Evolutionary conservation across 2,797 vertebrate species (phyloP).

Genomic region (Pachyuromys duprasi): DNA sequence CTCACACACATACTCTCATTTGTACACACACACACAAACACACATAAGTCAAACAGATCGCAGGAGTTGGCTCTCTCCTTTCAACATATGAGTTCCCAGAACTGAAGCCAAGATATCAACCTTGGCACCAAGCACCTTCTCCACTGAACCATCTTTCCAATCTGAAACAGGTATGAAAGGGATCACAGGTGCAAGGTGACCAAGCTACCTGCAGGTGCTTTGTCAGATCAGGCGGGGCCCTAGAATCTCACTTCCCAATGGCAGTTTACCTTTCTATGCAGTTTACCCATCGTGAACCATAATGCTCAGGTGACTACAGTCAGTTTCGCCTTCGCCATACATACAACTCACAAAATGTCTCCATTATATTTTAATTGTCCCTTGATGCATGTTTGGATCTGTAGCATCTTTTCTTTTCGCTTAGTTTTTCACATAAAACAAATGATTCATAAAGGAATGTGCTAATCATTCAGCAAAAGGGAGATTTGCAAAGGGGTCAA

Average conservation of each 20-base stretch:
- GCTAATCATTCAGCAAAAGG: conserved; percentile 6
- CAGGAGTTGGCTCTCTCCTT: neutral
- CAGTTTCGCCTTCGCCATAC: accelerated
- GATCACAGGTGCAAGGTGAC: neutral
- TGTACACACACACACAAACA: neutral
- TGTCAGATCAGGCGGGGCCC: neutral
- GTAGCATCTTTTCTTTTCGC: neutral
- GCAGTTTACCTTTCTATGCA: neutral
- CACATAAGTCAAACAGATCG: neutral
- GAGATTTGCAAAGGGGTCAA: neutral
- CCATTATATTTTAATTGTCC: neutral
- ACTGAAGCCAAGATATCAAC: neutral
- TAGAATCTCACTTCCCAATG: neutral
- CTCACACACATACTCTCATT: neutral
- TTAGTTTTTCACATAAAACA: neutral
- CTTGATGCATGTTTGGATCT: neutral
- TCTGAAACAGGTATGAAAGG: neutral
- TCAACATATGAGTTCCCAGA: neutral
- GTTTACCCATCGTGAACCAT: neutral
- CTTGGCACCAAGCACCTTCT: neutral
- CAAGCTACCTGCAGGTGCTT: neutral
- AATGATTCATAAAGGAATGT: conserved; percentile 32
- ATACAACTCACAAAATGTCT: neutral
- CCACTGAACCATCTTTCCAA: neutral
- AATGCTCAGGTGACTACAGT: neutral